phyloP scores from a whole-genome alignment of 2,888 invertebrate species.

The Erebia epiphron region DNA sequence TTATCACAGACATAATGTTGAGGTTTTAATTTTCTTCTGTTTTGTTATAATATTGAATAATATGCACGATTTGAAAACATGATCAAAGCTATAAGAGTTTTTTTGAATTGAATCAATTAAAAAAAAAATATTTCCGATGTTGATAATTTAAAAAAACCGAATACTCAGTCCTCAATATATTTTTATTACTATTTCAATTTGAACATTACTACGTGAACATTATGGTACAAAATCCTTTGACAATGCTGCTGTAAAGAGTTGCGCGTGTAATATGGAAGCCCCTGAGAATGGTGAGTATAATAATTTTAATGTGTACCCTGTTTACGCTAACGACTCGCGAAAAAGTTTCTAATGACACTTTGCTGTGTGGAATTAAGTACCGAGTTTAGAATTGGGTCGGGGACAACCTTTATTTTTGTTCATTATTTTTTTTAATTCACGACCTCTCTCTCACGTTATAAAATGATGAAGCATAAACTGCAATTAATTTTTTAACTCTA shows the following conservation, averaged over 20 bases:
- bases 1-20: no score
- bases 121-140: no score
- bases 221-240: background rate
- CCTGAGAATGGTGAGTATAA: constrained; percentile 35
- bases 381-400: constrained; percentile 3
- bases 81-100: no score
- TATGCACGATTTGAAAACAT: no score
- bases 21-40: no score
- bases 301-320: constrained; percentile 39
- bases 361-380: constrained; percentile 7
- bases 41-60: no score
- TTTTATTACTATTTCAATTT: background rate
- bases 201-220: background rate
- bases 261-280: background rate
- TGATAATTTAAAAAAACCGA: background rate
- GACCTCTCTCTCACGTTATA: background rate
- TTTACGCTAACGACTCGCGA: constrained; percentile 41
- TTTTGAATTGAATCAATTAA: no score
- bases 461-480: background rate
- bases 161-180: background rate
- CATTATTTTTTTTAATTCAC: background rate
- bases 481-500: no score
- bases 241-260: background rate
- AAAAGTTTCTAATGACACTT: constrained; percentile 39
- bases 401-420: constrained; percentile 1